A percentile compares a stretch with the other conserved stretches of the same genome.
These are phyloP conservation scores for Brachionus plicatilis DNA, from an alignment of 1,140 invertebrate genomes.

Conservation along the genomic window DNA sequence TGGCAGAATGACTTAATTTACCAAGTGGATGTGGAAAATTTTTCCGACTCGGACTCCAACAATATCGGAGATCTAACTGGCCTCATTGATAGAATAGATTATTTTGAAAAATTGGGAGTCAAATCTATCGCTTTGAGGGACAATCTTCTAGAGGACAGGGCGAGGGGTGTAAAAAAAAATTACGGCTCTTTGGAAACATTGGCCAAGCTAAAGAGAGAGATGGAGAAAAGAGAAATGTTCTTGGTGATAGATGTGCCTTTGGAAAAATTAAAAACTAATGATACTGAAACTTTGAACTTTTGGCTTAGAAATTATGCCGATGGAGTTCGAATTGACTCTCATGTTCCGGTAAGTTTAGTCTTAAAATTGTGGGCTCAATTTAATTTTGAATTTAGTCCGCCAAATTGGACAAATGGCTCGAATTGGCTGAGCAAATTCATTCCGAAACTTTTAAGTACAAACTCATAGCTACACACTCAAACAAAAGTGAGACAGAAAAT, in stretches of 20 bases:
- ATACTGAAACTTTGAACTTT: not conserved
- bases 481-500: not conserved
- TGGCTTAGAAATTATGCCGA: not conserved
- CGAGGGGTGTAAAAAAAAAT: not conserved
- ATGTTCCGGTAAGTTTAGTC: not conserved
- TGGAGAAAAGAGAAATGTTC: constrained; percentile 12
- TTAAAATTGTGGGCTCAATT: not conserved
- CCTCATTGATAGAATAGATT: not conserved
- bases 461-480: not conserved
- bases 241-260: constrained; percentile 1
- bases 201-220: not conserved
- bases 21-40: constrained; percentile 1
- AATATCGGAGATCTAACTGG: not conserved
- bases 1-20: constrained; percentile 34
- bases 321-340: not conserved
- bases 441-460: constrained; percentile 7
- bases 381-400: not conserved
- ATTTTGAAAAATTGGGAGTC: not conserved
- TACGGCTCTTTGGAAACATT: not conserved
- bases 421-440: not conserved
- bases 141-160: not conserved
- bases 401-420: not conserved
- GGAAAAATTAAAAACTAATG: not conserved
- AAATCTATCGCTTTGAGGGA: not conserved
- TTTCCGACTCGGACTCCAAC: constrained; percentile 1